Conservation (phyloP, 2,113 vertebrate genomes). For the Pimephales promelas region DNA sequence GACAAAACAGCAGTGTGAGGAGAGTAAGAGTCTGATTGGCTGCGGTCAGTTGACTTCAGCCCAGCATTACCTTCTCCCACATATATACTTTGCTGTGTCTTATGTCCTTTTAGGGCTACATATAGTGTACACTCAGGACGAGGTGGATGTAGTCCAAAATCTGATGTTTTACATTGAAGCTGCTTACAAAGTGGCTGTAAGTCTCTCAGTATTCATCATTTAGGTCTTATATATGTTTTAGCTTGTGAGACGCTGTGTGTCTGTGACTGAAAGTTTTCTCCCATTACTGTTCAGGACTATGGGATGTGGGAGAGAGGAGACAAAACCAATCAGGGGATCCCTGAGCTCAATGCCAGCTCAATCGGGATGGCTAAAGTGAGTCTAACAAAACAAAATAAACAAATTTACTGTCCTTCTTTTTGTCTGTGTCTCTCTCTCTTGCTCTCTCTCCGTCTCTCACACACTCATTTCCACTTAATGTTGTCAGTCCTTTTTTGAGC, state of each 20-base stretch:
- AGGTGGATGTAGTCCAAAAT: conserved; percentile 94
- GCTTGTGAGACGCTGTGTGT: not conserved
- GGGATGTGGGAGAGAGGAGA: conserved; percentile 98
- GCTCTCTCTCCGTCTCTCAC: not conserved
- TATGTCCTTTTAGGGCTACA: conserved; percentile 81
- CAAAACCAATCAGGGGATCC: conserved; percentile 97
- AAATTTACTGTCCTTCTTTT: not conserved
- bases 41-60: not conserved
- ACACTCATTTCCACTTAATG: conserved; percentile 42
- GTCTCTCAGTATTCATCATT: conserved; percentile 59
- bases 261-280: not conserved
- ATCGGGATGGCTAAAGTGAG: conserved; percentile 95
- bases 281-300: conserved; percentile 81
- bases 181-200: conserved; percentile 96
- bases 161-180: conserved; percentile 97
- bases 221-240: not conserved
- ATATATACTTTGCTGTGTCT: not conserved
- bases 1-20: not conserved
- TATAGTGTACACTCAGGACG: conserved; percentile 92
- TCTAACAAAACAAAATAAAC: not conserved
- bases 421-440: not conserved
- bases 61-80: not conserved
- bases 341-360: conserved; percentile 94
- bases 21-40: not conserved
- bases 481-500: conserved; percentile 39